Base-by-base conservation (phyloP, 1,140 invertebrate genomes). In the Cotesia vestalis region DNA sequence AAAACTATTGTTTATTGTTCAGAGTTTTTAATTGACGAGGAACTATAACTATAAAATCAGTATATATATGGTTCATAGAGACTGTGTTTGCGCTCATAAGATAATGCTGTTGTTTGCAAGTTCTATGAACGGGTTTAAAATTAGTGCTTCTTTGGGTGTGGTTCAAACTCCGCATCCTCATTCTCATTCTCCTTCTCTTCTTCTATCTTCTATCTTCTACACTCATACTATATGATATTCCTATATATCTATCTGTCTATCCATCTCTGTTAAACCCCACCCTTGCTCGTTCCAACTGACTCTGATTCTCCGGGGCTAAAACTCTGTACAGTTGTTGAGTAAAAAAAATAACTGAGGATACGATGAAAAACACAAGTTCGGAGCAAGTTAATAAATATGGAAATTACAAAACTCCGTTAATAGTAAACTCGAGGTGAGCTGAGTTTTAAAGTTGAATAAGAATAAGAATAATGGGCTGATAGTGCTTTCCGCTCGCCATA, bases 371-470 rank as follows among this genome's bases (percentile, higher is more conserved):
- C 34, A 51, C 17, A 53, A 69, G 60, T 73, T 69, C n/a, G 62
- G 60, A n/a, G 34, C 6, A 60, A 62, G 59, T 66, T 75, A 75
- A 80, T 78, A 80, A 80, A 79, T 80, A 80, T 80, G 79, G 73
- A 79, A 77, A 80, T 80, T 77, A 73, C 72, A 60, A 76, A 76
- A 75, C 62, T 73, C 70, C 71, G 69, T 69, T 75, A 73, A 75
- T 76, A 66, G 60, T 66, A 66, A 75, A 69, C 78, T 74, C 66
- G 55, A 46, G 51, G 69, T 67, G 53, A 68, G 40, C 36, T 14
- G 12, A 36, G 62, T 64, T 12, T n/a, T 36, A 46, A 46, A 46
- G 27, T 27, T 27, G 27, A 27, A 27, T 27, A 27, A 27, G 2
- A 27, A 27, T 27, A 27, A 27, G 1, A 27, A 27, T 0, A 46